These are phyloP conservation scores for Heptranchias perlo DNA, from an alignment of 2,113 vertebrate genomes.

Conservation along the genomic window DNA sequence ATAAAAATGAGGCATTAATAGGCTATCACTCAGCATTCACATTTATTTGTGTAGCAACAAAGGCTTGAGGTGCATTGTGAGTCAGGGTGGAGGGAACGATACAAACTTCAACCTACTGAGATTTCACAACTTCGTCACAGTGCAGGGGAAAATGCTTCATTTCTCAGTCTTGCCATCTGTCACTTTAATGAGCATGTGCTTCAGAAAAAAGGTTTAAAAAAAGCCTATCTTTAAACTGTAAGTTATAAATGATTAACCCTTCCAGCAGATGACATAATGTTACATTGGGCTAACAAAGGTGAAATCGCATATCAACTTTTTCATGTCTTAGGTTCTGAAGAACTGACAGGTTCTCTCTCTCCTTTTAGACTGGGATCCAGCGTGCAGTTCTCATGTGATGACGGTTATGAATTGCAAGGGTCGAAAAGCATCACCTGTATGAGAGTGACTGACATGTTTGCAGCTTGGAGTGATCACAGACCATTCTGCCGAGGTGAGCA, in stretches of 20 bases:
- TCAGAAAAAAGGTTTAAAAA: neutral
- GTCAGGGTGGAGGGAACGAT: no score
- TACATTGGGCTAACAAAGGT: neutral
- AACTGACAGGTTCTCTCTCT: constrained; percentile 5
- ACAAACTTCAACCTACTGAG: neutral
- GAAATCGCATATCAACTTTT: neutral
- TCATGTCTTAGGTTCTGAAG: neutral
- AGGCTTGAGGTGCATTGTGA: neutral
- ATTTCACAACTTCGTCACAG: neutral
- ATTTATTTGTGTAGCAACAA: neutral
- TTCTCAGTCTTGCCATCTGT: neutral
- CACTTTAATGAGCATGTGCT: neutral
- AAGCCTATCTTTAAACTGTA: neutral
- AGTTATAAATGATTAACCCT: constrained; percentile 9
- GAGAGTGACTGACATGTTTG: constrained; percentile 89
- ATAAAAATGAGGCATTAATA: neutral
- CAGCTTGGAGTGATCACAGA: constrained; percentile 94
- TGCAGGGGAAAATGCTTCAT: neutral
- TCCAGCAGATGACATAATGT: neutral
- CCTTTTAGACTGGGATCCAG: constrained; percentile 81
- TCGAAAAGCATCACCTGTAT: constrained; percentile 97
- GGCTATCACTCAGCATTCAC: neutral
- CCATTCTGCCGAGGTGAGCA: constrained; percentile 89
- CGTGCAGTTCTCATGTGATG: constrained; percentile 92
- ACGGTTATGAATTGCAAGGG: constrained; percentile 93